Base-by-base conservation (phyloP, 2,113 vertebrate species). In the Probosciger aterrimus region DNA sequence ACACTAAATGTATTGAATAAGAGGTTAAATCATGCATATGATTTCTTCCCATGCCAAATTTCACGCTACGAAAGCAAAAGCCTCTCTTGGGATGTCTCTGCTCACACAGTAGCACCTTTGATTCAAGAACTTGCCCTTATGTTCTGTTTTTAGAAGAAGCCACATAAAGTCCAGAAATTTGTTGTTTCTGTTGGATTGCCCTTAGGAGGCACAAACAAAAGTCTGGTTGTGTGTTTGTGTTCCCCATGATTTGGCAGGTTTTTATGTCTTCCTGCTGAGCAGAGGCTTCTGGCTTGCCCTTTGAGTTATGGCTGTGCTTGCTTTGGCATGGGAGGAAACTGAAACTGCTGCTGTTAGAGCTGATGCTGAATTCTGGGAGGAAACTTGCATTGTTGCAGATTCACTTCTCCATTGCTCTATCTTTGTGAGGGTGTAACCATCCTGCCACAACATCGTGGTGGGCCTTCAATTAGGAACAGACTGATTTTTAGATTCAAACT, bases 121-220 rank as follows among this genome's bases (percentile, higher is more conserved):
- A 97, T 93, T 96, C 15, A 3, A 82, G 82, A 81, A 35, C 60
- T 95, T 64, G 71, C 74, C 80, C 60, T 86, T 70, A 57, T 12
- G 47, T 84, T 90, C 94, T 92, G 82, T 89, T 92, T 96, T 94
- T 86, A 91, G 92, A 91, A 81, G 90, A 86, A 88, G 73, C 85
- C 92, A 67, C 92, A 82, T 62, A 9, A 86, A 78, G 55, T 69
- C 67, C 82, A 92, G 73, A 90, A 87, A 88, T 44, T 23, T 64
- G 87, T 85, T 96, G 65, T 93, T 96, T 96, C 83, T 96, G 74
- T 95, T 95, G 95, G 95, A 85, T 86, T 70, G 95, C 82, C 53
- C 77, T 85, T 82, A 65, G 92, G 78, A 90, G 64, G 57, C 62
- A 76, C 77, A 80, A 90, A 90, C 90, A 95, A 77, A 95, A 84